Evolutionary conservation across 2,888 invertebrate genomes (phyloP), one percentile per base, ranked within the genome.

Genomic region (Diarsia dahlii): DNA sequence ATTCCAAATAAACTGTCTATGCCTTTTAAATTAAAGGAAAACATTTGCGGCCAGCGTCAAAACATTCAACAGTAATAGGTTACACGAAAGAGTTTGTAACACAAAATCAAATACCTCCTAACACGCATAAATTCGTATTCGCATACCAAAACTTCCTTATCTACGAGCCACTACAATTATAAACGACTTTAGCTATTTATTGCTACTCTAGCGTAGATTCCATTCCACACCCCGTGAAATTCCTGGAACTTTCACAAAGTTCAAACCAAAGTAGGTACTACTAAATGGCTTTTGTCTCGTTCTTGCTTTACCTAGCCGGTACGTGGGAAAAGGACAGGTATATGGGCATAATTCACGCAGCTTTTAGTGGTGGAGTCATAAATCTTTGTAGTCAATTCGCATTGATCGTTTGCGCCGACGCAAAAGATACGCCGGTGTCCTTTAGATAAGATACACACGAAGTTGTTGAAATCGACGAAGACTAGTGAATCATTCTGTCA

Each of bases 321-420:
- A 74, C 58, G 88, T 83, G 80, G 73, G 87, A 91, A 82, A 83
- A 91, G 89, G 93, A 93, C 79, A 82, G 88, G 74, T 73, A 64
- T 80, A 84, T 80, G 80, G 81, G 86, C 85, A 91, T 92, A 92
- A 94, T 92, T 94, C 94, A 93, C 93, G 82, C 91, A 90, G 91
- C 92, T 93, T 92, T 94, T 93, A 94, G 91, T 89, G 87, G 88
- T 80, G 73, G 77, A 89, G 89, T 90, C 91, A 91, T 95, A 94
- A 94, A 95, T 94, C 94, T 94, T 92, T 90, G 91, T 91, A 90
- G 92, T 91, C 91, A 89, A 91, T 92, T 91, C 90, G 92, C 90
- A 91, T 90, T 89, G 91, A 91, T 91, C 84, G 84, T 84, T 87
- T 93, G 94, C 93, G 93, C 90, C 78, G 71, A 91, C 91, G 92